These are phyloP conservation scores for Dichetophora obliterata DNA, from an alignment of 2,888 invertebrate genomes.

Conservation along the genomic window DNA sequence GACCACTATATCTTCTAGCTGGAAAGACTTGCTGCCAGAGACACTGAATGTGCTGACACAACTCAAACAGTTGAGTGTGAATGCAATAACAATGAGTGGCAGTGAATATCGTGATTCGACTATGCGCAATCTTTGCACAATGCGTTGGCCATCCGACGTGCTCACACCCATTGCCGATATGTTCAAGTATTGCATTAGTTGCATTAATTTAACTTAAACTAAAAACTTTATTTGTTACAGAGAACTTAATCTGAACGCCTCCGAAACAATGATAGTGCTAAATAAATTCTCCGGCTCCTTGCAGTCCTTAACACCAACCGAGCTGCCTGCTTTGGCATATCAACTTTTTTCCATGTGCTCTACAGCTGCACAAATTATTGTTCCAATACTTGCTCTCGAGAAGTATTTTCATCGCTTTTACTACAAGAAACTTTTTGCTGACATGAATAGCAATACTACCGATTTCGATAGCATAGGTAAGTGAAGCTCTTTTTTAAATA, in stretches of 20 bases:
- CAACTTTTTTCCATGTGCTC: slow-evolving; percentile 74
- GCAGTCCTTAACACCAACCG: slow-evolving; percentile 72
- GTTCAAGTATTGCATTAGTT: slow-evolving; percentile 72
- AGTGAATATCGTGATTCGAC: slow-evolving; percentile 72
- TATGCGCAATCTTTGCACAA: slow-evolving; percentile 72
- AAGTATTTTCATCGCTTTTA: slow-evolving; percentile 71
- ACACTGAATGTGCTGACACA: slow-evolving; percentile 71
- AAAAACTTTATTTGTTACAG: slow-evolving; percentile 69
- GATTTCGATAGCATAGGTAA: slow-evolving; percentile 68
- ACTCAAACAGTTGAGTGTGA: slow-evolving; percentile 71
- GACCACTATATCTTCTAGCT: slow-evolving; percentile 65
- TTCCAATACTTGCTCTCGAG: slow-evolving; percentile 71
- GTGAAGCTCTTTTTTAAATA: not conserved
- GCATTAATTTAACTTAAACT: not conserved
- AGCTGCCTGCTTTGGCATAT: slow-evolving; percentile 75
- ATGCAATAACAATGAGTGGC: slow-evolving; percentile 72
- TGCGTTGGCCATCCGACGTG: slow-evolving; percentile 73
- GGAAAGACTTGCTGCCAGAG: slow-evolving; percentile 77
- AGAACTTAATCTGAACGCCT: slow-evolving; percentile 71
- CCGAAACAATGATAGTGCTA: slow-evolving; percentile 72
- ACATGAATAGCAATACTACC: slow-evolving; percentile 66
- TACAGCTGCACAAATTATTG: slow-evolving; percentile 64
- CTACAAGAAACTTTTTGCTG: slow-evolving; percentile 65
- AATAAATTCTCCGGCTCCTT: slow-evolving; percentile 73
- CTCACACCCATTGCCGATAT: slow-evolving; percentile 74